Conservation (phyloP, 2,113 vertebrate species). For the Centrocercus urophasianus region DNA sequence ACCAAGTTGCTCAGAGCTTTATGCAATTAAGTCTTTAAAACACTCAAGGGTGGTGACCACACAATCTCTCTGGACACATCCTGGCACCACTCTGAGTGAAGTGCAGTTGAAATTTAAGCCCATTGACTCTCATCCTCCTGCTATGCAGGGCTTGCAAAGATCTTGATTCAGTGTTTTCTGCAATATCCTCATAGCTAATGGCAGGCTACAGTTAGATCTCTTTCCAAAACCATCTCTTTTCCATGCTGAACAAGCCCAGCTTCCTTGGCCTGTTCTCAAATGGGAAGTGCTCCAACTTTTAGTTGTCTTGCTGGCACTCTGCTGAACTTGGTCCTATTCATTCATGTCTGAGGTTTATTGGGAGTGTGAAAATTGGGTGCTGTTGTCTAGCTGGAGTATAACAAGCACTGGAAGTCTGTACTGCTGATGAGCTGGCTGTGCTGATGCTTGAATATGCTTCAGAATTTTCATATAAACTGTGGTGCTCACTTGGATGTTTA, state of each 20-base stretch:
- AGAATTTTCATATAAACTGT: not conserved
- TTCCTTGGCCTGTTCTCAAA: not conserved
- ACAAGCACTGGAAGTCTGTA: not conserved
- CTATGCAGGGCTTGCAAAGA: not conserved
- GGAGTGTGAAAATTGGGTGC: no score
- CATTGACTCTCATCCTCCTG: not conserved
- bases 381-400: not conserved
- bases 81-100: not conserved
- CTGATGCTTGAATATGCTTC: not conserved
- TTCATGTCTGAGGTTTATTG: not conserved
- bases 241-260: not conserved
- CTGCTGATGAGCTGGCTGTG: not conserved
- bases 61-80: not conserved
- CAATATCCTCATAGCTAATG: not conserved
- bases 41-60: no score
- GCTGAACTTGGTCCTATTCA: not conserved
- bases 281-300: not conserved
- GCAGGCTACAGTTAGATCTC: not conserved
- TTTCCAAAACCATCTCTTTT: not conserved
- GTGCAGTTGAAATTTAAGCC: not conserved
- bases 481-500: not conserved
- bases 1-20: not conserved
- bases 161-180: not conserved
- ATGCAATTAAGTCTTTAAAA: not conserved
- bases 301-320: fast-evolving